phyloP scores from a whole-genome alignment of 2,888 invertebrate species.

The Mylabris sibirica region DNA sequence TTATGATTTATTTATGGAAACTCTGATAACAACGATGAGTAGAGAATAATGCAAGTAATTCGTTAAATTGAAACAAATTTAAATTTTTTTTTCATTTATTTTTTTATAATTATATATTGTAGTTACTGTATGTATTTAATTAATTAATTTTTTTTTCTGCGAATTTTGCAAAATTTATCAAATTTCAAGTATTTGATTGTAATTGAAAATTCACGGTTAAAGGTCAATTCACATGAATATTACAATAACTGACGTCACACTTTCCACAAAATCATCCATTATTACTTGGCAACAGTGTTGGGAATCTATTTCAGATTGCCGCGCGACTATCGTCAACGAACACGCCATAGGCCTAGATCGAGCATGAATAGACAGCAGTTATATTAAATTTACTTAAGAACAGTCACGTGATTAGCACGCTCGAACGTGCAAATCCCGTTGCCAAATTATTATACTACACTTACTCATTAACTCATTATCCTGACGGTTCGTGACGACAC shows the following conservation, averaged over 20 bases:
- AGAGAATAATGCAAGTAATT: background rate
- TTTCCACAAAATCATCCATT: background rate
- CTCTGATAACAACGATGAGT: background rate
- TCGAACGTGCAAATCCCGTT: too few species aligned
- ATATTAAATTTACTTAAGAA: too few species aligned
- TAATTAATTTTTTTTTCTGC: background rate
- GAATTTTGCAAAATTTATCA: background rate
- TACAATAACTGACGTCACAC: background rate
- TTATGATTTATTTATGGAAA: conserved; percentile 6
- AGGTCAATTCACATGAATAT: background rate
- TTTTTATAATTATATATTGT: too few species aligned
- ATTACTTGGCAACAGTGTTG: too few species aligned
- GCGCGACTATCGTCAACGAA: too few species aligned
- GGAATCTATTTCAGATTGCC: too few species aligned
- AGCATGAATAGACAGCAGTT: too few species aligned
- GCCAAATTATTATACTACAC: too few species aligned
- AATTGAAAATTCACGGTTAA: background rate
- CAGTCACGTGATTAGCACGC: too few species aligned
- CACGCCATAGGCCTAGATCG: too few species aligned
- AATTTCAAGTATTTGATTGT: background rate
- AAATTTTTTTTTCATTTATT: background rate
- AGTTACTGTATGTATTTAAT: background rate
- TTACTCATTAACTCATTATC: too few species aligned
- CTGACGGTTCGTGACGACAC: too few species aligned
- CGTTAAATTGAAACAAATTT: background rate